Evolutionary conservation across 1,140 invertebrate genomes (phyloP).

Genomic region (Drosophila funebris): DNA sequence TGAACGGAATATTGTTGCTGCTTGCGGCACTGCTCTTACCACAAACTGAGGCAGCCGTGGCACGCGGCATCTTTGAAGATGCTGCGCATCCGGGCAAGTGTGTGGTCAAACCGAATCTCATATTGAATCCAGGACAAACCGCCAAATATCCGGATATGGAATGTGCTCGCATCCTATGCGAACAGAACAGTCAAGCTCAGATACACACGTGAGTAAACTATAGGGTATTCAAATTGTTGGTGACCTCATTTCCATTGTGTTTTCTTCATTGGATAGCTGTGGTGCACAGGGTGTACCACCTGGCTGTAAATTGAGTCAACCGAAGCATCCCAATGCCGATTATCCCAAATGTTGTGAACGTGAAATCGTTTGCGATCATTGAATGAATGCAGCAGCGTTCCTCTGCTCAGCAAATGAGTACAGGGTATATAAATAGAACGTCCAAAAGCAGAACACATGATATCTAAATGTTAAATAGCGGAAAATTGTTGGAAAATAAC

Average conservation of each 20-base stretch:
- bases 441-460: background rate
- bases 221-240: background rate
- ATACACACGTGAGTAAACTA: slow-evolving; percentile 21
- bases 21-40: background rate
- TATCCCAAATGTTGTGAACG: slow-evolving; percentile 36
- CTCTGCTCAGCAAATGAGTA: background rate
- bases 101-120: slow-evolving; percentile 2
- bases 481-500: too few species aligned
- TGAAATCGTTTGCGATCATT: background rate
- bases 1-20: slow-evolving; percentile 22
- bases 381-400: background rate
- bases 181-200: background rate
- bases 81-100: slow-evolving; percentile 27
- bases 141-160: slow-evolving; percentile 7
- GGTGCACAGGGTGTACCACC: background rate
- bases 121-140: slow-evolving; percentile 7
- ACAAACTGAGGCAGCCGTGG: slow-evolving; percentile 9
- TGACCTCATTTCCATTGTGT: background rate
- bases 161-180: slow-evolving; percentile 19
- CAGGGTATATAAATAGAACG: background rate
- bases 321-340: slow-evolving; percentile 11
- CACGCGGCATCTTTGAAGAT: slow-evolving; percentile 1
- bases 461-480: too few species aligned
- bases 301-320: slow-evolving; percentile 4
- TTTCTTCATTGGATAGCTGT: slow-evolving; percentile 19